Percentiles rank a stretch among this genome's conserved stretches.
These are phyloP conservation scores for Myxocyprinus asiaticus DNA, from an alignment of 2,113 vertebrate species.

Conservation along the genomic window DNA sequence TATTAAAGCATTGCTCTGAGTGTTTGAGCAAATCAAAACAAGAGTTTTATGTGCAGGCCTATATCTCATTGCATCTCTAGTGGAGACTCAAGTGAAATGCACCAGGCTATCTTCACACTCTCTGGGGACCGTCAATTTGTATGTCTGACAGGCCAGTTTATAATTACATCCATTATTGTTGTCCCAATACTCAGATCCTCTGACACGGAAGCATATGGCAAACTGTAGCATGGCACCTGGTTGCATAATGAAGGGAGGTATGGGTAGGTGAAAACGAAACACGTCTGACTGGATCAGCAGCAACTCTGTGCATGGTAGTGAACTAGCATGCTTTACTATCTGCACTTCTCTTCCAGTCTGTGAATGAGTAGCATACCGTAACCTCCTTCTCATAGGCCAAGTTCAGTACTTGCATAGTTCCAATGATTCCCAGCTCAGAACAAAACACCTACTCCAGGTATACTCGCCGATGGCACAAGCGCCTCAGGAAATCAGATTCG, in stretches of 20 bases:
- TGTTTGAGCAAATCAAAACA: background rate
- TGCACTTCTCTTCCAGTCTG: slow-evolving; percentile 80
- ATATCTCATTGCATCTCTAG: background rate
- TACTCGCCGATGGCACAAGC: slow-evolving; percentile 75
- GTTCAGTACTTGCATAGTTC: slow-evolving; percentile 84
- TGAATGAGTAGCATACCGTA: slow-evolving; percentile 85
- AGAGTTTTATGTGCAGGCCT: background rate
- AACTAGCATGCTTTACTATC: slow-evolving; percentile 80
- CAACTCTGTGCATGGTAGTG: slow-evolving; percentile 39
- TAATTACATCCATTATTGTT: slow-evolving; percentile 88
- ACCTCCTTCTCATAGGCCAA: slow-evolving; percentile 89
- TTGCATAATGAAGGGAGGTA: slow-evolving; percentile 85
- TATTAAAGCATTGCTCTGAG: background rate
- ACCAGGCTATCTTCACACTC: slow-evolving; percentile 93
- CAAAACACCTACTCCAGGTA: slow-evolving; percentile 84
- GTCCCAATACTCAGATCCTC: slow-evolving; percentile 83
- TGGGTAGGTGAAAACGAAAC: slow-evolving; percentile 86
- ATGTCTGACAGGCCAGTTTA: slow-evolving; percentile 82
- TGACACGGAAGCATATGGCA: slow-evolving; percentile 82
- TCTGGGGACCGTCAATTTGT: slow-evolving; percentile 82
- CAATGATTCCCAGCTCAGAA: slow-evolving; percentile 85
- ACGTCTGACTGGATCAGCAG: slow-evolving; percentile 68
- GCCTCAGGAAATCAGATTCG: slow-evolving; percentile 73
- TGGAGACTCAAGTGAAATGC: slow-evolving; percentile 84
- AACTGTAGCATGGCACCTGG: slow-evolving; percentile 84